Evolutionary conservation across 92 coral and sea anemone genomes (phyloP).

Genomic region (Porites cylindrica): DNA sequence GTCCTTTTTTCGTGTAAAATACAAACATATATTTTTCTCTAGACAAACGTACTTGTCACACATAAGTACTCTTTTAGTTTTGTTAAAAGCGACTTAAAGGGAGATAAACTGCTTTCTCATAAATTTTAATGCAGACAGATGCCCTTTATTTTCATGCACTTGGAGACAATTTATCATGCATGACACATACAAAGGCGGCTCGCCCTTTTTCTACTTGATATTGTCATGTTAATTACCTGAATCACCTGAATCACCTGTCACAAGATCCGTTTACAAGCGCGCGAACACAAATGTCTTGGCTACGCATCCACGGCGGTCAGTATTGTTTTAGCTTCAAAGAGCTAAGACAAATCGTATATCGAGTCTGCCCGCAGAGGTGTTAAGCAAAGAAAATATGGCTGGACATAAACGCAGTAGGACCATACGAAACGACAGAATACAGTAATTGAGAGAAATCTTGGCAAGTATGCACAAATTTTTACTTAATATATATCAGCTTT

Average conservation of each 20-base stretch:
- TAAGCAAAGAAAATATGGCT: background rate
- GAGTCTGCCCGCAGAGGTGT: background rate
- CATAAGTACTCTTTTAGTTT: background rate
- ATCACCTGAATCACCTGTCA: conserved; percentile 34
- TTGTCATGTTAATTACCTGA: conserved; percentile 22
- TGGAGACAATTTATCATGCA: conserved; percentile 1
- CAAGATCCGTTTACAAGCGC: background rate
- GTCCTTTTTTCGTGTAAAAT: background rate
- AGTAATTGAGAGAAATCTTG: background rate
- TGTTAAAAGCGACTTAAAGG: background rate
- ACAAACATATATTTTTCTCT: background rate
- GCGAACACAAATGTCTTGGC: background rate
- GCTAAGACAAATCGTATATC: background rate
- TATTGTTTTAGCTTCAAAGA: background rate
- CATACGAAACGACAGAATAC: background rate
- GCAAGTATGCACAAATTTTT: background rate
- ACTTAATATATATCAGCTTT: background rate
- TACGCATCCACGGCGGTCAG: background rate
- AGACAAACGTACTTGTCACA: background rate
- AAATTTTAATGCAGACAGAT: background rate
- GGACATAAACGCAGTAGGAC: background rate
- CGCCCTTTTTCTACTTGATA: background rate
- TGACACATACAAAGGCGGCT: background rate
- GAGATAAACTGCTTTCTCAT: background rate
- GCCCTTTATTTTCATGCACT: background rate